Evolutionary conservation across 2,888 invertebrate genomes (phyloP).

Genomic region (Tryphoninae sp.): DNA sequence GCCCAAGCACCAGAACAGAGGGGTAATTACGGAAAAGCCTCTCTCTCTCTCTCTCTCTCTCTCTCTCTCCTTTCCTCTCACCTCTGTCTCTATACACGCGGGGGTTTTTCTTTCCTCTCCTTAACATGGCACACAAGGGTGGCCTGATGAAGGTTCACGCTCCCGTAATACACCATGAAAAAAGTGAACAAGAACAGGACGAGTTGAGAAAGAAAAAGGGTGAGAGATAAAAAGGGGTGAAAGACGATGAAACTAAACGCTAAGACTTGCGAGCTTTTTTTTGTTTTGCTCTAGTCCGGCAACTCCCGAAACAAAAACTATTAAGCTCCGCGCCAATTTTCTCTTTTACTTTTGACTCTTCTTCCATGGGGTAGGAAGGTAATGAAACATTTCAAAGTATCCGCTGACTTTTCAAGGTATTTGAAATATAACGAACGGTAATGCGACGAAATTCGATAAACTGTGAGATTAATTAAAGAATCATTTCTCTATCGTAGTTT

Average conservation of each 20-base stretch:
- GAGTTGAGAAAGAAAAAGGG: background rate
- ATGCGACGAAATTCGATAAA: too few species aligned
- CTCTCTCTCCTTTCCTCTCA: slow-evolving; percentile 36
- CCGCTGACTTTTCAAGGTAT: too few species aligned
- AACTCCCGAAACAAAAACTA: background rate
- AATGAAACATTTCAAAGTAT: background rate
- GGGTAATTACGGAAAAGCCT: slow-evolving; percentile 61
- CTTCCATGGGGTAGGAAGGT: background rate
- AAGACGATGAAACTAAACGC: slow-evolving; percentile 13
- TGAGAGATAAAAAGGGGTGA: background rate
- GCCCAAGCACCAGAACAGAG: slow-evolving; percentile 8
- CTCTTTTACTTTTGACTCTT: background rate
- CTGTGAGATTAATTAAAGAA: too few species aligned
- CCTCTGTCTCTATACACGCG: slow-evolving; percentile 24
- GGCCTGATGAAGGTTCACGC: slow-evolving; percentile 29
- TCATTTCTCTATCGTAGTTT: too few species aligned
- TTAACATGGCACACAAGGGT: slow-evolving; percentile 4
- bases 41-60: background rate
- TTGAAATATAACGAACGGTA: too few species aligned
- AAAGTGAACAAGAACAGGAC: background rate
- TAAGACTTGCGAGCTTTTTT: slow-evolving; percentile 22
- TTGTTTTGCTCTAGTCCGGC: background rate
- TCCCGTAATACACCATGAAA: background rate
- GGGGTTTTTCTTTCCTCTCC: slow-evolving; percentile 2
- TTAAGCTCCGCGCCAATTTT: slow-evolving; percentile 28